These are phyloP conservation scores for Ditylenchus dipsaci DNA, from an alignment of 1,140 invertebrate genomes.

Conservation along the genomic window DNA sequence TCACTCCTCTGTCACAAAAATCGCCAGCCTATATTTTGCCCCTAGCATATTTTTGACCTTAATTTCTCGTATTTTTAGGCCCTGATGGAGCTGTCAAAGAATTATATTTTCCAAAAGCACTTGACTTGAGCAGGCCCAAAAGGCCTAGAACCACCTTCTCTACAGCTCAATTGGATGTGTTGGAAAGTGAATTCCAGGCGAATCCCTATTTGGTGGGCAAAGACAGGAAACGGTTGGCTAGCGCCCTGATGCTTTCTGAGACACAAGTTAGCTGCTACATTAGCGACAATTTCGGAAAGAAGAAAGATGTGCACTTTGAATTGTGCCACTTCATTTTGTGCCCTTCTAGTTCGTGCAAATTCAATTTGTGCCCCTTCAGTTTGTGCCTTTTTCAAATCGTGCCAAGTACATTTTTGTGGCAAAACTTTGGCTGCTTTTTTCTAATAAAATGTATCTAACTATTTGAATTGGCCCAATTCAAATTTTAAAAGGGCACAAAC, in stretches of 20 bases:
- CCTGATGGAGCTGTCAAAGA: conserved; percentile 61
- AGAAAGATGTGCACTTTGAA: too few relatives aligned
- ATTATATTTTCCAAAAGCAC: conserved; percentile 63
- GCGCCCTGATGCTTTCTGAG: conserved; percentile 60
- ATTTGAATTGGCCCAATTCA: too few relatives aligned
- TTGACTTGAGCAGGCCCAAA: conserved; percentile 64
- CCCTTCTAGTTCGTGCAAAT: too few relatives aligned
- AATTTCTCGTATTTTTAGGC: conserved; percentile 60
- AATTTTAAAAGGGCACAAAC: too few relatives aligned
- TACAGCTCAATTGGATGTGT: conserved; percentile 60
- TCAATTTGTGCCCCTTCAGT: too few relatives aligned
- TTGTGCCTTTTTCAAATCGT: too few relatives aligned
- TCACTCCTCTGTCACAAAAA: too few relatives aligned
- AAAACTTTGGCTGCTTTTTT: conserved; percentile 3
- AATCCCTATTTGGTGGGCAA: conserved; percentile 64
- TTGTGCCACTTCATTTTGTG: background rate
- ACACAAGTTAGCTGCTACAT: conserved; percentile 60
- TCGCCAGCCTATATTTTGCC: too few relatives aligned
- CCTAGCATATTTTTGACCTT: too few relatives aligned
- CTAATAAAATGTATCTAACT: background rate
- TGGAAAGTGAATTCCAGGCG: conserved; percentile 61
- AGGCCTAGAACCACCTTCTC: conserved; percentile 63
- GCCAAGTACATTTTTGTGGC: conserved; percentile 18
- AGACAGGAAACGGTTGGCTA: conserved; percentile 61
- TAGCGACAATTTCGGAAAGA: background rate